phyloP scores from a whole-genome alignment of 2,797 vertebrate species.

The Paedocypris micromegethes region DNA sequence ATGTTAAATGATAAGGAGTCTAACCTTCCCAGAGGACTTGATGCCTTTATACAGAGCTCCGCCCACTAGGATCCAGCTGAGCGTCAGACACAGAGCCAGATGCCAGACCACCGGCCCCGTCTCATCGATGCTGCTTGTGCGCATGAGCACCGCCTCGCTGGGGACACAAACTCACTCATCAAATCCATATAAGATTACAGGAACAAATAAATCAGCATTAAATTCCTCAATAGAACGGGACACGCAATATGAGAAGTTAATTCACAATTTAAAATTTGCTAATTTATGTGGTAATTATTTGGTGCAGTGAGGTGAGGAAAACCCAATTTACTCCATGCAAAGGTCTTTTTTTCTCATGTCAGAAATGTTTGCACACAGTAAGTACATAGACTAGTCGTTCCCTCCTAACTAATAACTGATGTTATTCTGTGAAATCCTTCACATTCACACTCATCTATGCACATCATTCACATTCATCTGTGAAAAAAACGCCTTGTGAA shows the following conservation, averaged over 20 bases:
- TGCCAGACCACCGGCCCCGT: constrained; percentile 88
- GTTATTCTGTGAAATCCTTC: too few relatives aligned
- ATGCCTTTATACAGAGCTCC: constrained; percentile 85
- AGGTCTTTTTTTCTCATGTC: too few relatives aligned
- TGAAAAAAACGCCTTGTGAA: too few relatives aligned
- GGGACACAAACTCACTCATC: constrained; percentile 21
- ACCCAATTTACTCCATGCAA: too few relatives aligned
- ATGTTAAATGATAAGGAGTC: constrained; percentile 4
- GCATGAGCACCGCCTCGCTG: constrained; percentile 77
- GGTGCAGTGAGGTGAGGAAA: too few relatives aligned
- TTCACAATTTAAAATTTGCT: too few relatives aligned
- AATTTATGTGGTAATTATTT: too few relatives aligned
- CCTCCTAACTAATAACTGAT: too few relatives aligned
- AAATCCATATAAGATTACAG: neutral
- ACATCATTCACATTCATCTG: too few relatives aligned
- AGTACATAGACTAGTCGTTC: too few relatives aligned
- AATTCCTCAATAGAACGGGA: neutral
- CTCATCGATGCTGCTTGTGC: constrained; percentile 77
- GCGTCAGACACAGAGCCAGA: constrained; percentile 87
- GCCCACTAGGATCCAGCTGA: constrained; percentile 76
- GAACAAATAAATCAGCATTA: neutral
- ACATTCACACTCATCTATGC: too few relatives aligned
- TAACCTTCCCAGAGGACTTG: constrained; percentile 95
- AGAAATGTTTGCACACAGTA: too few relatives aligned
- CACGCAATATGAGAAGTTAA: neutral